Percentiles rank a stretch among this genome's conserved stretches.
Evolutionary conservation across 2,113 vertebrate genomes (phyloP).

Genomic region (Ivindomyrus marchei): DNA sequence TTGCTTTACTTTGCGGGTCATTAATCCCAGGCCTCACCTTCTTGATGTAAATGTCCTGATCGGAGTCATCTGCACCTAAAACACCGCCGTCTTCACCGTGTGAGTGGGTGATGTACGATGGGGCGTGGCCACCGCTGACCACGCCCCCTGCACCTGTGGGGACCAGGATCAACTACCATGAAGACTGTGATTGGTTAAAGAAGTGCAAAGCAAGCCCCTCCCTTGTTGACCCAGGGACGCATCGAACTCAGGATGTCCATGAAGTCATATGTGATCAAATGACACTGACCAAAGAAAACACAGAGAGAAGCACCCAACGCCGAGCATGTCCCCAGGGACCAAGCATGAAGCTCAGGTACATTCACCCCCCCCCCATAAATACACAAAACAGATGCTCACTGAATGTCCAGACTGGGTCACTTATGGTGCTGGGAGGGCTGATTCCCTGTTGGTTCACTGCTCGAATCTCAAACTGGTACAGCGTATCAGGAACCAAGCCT

Average conservation of each 20-base stretch:
- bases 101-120: slow-evolving; percentile 47
- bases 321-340: not conserved
- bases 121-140: slow-evolving; percentile 60
- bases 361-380: not conserved
- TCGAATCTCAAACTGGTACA: slow-evolving; percentile 63
- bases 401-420: slow-evolving; percentile 49
- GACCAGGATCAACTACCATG: not conserved
- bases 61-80: slow-evolving; percentile 56
- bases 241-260: not conserved
- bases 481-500: slow-evolving; percentile 61
- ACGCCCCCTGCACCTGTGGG: slow-evolving; percentile 53
- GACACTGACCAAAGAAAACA: not conserved
- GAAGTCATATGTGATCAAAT: not conserved
- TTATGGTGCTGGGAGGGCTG: slow-evolving; percentile 55
- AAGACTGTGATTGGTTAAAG: not conserved
- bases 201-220: not conserved
- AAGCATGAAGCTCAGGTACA: not conserved
- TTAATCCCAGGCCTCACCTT: slow-evolving; percentile 47
- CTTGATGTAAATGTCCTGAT: slow-evolving; percentile 63
- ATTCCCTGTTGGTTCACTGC: slow-evolving; percentile 58
- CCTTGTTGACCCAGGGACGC: not conserved
- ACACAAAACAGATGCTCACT: slow-evolving; percentile 53
- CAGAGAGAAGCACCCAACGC: not conserved
- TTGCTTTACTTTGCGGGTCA: not conserved
- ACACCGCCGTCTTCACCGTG: slow-evolving; percentile 53